Conservation (phyloP, 2,888 invertebrate species). For the Tortrix viridana region DNA sequence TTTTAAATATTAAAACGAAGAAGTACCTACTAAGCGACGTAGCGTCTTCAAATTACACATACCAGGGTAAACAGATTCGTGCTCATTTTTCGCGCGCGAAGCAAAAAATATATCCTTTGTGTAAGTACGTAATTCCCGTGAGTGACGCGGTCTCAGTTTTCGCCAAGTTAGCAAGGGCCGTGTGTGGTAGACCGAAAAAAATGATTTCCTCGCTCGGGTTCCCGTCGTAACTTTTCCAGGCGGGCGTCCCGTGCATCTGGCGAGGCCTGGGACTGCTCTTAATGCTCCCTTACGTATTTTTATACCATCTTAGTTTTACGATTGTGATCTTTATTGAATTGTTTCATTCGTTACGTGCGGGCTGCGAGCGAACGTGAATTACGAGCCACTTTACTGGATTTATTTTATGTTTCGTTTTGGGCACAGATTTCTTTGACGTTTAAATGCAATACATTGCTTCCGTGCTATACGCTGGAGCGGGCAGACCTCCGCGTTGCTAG, state of each 20-base stretch:
- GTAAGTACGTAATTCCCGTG: slow-evolving; percentile 65
- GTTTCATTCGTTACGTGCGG: slow-evolving; percentile 63
- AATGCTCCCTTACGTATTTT: slow-evolving; percentile 82
- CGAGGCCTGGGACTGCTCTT: slow-evolving; percentile 81
- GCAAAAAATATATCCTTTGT: slow-evolving; percentile 56
- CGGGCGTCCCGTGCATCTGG: slow-evolving; percentile 83
- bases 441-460: slow-evolving; percentile 44
- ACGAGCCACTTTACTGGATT: slow-evolving; percentile 76
- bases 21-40: too few species aligned
- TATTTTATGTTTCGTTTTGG: slow-evolving; percentile 69
- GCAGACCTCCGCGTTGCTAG: too few species aligned
- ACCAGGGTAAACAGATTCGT: too few species aligned
- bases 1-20: too few species aligned
- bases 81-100: slow-evolving; percentile 43
- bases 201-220: slow-evolving; percentile 81
- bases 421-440: slow-evolving; percentile 31
- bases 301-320: slow-evolving; percentile 82
- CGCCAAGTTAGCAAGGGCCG: slow-evolving; percentile 80
- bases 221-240: slow-evolving; percentile 81
- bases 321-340: slow-evolving; percentile 83
- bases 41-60: too few species aligned
- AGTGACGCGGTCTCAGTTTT: slow-evolving; percentile 68
- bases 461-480: neutral
- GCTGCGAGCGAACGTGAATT: slow-evolving; percentile 77
- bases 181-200: slow-evolving; percentile 84